Percentiles rank a stretch among this genome's conserved stretches.
These are phyloP conservation scores for Rhysida immarginata DNA, from an alignment of 1,140 invertebrate genomes.

Conservation along the genomic window DNA sequence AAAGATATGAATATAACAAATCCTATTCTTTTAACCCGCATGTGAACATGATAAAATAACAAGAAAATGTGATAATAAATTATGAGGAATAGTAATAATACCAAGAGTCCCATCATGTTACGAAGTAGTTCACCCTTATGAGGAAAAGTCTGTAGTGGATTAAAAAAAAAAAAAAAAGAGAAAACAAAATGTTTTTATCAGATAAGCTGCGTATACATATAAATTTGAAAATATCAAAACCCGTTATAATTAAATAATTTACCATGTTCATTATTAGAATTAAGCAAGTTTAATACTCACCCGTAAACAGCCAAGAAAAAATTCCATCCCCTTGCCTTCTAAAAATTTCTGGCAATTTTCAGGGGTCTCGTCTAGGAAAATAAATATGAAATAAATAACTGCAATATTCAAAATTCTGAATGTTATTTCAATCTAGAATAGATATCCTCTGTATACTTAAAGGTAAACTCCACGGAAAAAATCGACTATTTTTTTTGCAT, in stretches of 20 bases:
- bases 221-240: neutral
- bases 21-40: too few species aligned
- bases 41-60: slow-evolving; percentile 15
- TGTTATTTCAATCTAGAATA: neutral
- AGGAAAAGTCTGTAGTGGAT: slow-evolving; percentile 51
- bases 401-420: neutral
- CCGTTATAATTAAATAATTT: neutral
- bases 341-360: slow-evolving; percentile 81
- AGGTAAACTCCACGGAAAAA: too few species aligned
- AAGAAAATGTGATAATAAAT: neutral
- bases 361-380: slow-evolving; percentile 62
- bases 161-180: neutral
- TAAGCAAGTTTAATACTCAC: slow-evolving; percentile 18
- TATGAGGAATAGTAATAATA: slow-evolving; percentile 15
- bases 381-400: neutral
- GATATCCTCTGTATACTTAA: too few species aligned
- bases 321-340: slow-evolving; percentile 64
- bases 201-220: neutral
- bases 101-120: slow-evolving; percentile 79
- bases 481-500: too few species aligned
- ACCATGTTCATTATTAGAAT: neutral
- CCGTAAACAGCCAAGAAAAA: slow-evolving; percentile 64
- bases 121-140: slow-evolving; percentile 72
- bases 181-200: too few species aligned
- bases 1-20: too few species aligned